These are phyloP conservation scores for Poliocrania exsul DNA, from an alignment of 2,797 vertebrate species.

Conservation along the genomic window DNA sequence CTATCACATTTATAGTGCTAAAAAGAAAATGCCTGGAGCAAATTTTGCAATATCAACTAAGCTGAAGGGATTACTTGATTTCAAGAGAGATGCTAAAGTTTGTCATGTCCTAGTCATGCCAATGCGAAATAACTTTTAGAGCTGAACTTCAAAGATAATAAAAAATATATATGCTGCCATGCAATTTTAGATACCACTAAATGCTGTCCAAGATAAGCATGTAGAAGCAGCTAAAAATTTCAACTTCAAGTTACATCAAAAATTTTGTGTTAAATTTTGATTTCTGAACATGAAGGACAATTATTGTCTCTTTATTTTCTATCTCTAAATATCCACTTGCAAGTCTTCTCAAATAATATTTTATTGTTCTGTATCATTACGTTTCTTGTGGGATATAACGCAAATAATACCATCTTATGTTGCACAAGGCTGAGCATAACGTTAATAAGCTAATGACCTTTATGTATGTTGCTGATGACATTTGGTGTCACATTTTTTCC, in stretches of 20 bases:
- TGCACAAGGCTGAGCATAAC: not conserved
- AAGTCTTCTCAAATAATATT: not conserved
- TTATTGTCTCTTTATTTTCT: not conserved
- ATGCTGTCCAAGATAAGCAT: not conserved
- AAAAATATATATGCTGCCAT: not conserved
- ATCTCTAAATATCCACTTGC: not conserved
- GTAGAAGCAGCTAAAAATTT: not conserved
- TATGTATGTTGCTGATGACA: not conserved
- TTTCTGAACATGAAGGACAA: not conserved
- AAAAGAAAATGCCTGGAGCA: slow-evolving; percentile 19
- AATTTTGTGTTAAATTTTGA: not conserved
- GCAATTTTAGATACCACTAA: not conserved
- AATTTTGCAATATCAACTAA: slow-evolving; percentile 15
- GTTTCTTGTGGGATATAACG: not conserved
- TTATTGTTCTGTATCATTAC: not conserved
- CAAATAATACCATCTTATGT: not conserved
- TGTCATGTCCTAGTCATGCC: slow-evolving; percentile 6
- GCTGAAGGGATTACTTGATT: slow-evolving; percentile 35
- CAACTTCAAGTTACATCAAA: not conserved
- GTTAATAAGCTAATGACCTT: not conserved
- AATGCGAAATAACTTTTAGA: slow-evolving; percentile 10
- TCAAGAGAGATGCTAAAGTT: slow-evolving; percentile 19
- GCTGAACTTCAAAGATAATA: not conserved
- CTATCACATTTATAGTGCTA: not conserved
- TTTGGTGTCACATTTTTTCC: slow-evolving; percentile 22